Conservation (phyloP, 2,888 invertebrate genomes). For the Nymphalis polychloros region DNA sequence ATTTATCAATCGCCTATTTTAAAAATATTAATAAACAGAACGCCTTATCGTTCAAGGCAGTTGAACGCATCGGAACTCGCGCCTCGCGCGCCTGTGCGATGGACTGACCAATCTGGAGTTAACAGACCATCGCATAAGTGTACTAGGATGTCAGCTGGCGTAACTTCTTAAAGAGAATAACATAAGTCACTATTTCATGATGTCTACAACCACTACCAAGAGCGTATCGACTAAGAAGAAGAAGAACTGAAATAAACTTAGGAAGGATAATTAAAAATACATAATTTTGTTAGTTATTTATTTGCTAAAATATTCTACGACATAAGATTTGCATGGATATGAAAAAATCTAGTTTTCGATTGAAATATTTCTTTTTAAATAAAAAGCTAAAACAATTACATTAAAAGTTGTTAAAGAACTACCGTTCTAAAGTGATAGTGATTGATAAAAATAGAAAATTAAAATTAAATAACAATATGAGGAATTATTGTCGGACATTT, state of each 20-base stretch:
- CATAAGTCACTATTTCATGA: too few species aligned
- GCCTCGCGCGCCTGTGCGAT: too few species aligned
- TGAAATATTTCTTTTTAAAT: background rate
- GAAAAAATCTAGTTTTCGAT: background rate
- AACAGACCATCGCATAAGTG: too few species aligned
- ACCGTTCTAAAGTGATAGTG: background rate
- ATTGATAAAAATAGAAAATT: background rate
- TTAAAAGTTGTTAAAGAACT: slow-evolving; percentile 5
- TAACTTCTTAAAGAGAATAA: too few species aligned
- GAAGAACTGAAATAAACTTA: background rate
- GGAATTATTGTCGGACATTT: background rate
- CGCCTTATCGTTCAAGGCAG: too few species aligned
- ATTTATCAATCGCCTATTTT: too few species aligned
- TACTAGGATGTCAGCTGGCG: too few species aligned
- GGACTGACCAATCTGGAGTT: too few species aligned
- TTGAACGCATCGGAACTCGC: too few species aligned
- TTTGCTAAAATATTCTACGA: slow-evolving; percentile 8
- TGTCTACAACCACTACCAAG: too few species aligned
- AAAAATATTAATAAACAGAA: too few species aligned
- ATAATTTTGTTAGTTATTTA: slow-evolving; percentile 9
- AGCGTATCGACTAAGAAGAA: too few species aligned
- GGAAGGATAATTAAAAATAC: background rate
- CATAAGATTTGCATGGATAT: slow-evolving; percentile 1
- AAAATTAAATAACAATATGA: background rate
- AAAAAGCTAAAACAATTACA: background rate